Percentiles rank a stretch among this genome's conserved stretches.
phyloP scores from a whole-genome alignment of 2,797 vertebrate genomes.

The Lithobates sylvaticus region DNA sequence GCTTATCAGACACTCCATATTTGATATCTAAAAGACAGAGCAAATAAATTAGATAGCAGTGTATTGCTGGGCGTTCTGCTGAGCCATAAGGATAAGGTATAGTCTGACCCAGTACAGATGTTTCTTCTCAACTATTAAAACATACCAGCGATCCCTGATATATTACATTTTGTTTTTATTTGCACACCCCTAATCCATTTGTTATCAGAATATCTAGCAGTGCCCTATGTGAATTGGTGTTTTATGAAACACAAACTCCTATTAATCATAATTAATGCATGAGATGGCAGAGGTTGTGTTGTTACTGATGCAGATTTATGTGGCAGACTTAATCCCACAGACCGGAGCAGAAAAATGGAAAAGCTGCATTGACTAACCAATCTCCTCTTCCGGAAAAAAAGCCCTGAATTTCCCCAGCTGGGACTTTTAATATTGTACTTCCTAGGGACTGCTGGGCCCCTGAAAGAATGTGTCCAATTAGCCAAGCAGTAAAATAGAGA shows the following conservation, averaged over 20 bases:
- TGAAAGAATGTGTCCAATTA: constrained; percentile 50
- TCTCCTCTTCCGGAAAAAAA: not conserved
- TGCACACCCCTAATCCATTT: constrained; percentile 48
- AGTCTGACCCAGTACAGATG: constrained; percentile 52
- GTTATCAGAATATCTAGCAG: constrained; percentile 58
- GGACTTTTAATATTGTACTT: constrained; percentile 50
- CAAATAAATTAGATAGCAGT: constrained; percentile 39
- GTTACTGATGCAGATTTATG: constrained; percentile 59
- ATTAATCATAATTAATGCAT: constrained; percentile 59
- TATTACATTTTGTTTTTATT: constrained; percentile 60
- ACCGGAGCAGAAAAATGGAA: constrained; percentile 52
- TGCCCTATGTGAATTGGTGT: constrained; percentile 49
- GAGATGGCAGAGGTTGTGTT: constrained; percentile 58
- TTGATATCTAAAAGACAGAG: constrained; percentile 22
- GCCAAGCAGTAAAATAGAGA: constrained; percentile 46
- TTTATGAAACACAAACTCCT: constrained; percentile 40
- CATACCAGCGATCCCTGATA: constrained; percentile 36
- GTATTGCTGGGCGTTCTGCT: constrained; percentile 15
- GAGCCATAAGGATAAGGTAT: constrained; percentile 24
- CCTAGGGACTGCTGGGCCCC: constrained; percentile 46
- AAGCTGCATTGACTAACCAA: constrained; percentile 26
- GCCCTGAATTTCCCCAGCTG: constrained; percentile 47
- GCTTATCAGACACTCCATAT: constrained; percentile 12
- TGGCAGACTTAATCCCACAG: constrained; percentile 57
- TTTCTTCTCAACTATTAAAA: constrained; percentile 52